Conservation (phyloP, 2,113 vertebrate genomes). For the Halcyon malimbica region DNA sequence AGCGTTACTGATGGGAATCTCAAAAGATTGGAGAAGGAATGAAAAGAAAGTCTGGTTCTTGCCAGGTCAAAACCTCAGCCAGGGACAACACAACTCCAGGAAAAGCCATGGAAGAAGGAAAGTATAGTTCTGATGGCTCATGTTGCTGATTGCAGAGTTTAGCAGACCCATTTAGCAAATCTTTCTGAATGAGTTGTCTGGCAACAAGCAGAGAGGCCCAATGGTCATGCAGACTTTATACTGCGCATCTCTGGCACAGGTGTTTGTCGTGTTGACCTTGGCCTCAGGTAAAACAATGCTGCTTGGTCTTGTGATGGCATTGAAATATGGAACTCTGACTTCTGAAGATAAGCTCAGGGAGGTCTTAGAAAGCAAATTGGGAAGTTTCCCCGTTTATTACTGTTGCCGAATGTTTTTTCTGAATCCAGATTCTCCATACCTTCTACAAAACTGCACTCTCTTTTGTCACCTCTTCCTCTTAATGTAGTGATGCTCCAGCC, state of each 20-base stretch:
- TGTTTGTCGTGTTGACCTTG: neutral
- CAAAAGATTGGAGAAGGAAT: neutral
- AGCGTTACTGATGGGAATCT: neutral
- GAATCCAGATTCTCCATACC: neutral
- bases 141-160: neutral
- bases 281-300: neutral
- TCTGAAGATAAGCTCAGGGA: neutral
- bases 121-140: neutral
- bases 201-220: neutral
- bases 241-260: neutral
- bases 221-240: neutral
- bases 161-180: neutral
- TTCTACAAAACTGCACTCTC: neutral
- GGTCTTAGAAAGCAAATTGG: neutral
- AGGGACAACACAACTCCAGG: neutral
- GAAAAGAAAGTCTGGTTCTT: neutral
- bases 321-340: neutral
- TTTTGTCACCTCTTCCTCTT: neutral
- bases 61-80: neutral
- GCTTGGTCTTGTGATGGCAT: neutral
- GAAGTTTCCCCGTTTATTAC: neutral
- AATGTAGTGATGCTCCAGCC: neutral
- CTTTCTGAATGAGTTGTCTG: neutral
- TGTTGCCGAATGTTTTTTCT: neutral
- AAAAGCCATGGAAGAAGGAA: neutral